A percentile compares a stretch with the other conserved stretches of the same genome.
Evolutionary conservation across 2,888 invertebrate species (phyloP).

Genomic region (Atethmia centrago): DNA sequence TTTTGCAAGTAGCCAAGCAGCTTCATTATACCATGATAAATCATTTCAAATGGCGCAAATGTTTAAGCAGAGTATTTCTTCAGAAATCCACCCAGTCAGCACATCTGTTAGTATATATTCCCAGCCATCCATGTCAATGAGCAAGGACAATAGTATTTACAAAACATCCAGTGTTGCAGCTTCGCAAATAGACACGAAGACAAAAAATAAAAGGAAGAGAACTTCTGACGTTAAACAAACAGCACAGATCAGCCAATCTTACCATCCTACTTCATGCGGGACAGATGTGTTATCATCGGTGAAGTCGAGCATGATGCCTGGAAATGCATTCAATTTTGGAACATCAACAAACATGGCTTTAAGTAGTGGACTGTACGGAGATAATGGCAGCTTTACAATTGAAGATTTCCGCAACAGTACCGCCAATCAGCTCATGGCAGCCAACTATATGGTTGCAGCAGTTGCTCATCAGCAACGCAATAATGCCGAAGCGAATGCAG

Average conservation of each 20-base stretch:
- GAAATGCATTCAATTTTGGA: conserved; percentile 96
- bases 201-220: conserved; percentile 83
- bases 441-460: conserved; percentile 88
- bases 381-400: conserved; percentile 92
- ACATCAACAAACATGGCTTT: conserved; percentile 92
- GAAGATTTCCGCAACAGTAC: conserved; percentile 92
- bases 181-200: conserved; percentile 77
- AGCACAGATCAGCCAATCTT: conserved; percentile 82
- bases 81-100: conserved; percentile 80
- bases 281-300: conserved; percentile 83
- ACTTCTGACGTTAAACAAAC: conserved; percentile 77
- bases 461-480: conserved; percentile 86
- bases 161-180: conserved; percentile 74
- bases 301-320: conserved; percentile 92
- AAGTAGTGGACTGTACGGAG: conserved; percentile 90
- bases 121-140: conserved; percentile 78
- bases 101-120: conserved; percentile 82
- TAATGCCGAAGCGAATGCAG: conserved; percentile 78
- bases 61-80: conserved; percentile 88
- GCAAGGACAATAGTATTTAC: conserved; percentile 82
- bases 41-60: conserved; percentile 91
- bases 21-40: conserved; percentile 91
- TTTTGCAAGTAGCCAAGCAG: conserved; percentile 81
- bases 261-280: conserved; percentile 92
- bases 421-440: conserved; percentile 91